Evolutionary conservation across 1,140 invertebrate genomes (phyloP), one percentile per base, ranked within the genome.

Genomic region (Eubasilissa regina): DNA sequence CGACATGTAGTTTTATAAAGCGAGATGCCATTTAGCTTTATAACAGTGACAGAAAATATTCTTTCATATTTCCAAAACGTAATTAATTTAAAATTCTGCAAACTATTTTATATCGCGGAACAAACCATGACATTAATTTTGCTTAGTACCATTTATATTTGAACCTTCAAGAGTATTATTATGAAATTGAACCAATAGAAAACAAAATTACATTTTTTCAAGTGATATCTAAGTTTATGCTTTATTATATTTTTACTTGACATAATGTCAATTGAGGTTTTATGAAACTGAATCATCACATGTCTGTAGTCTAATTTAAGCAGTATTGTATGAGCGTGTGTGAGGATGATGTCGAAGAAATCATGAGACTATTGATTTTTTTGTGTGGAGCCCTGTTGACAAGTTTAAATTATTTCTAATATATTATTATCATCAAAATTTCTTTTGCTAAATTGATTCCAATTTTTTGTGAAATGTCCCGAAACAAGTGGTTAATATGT

Each of bases 191-290:
- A 64, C 35, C 60, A 64, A 25, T 25, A 6, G 8, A 64, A 25
- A 64, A 58, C 25, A 64, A 25, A 25, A 64, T 64, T 19, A 64
- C 60, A 64, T 64, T 43, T 58, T 64, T 43, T 13, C 35, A 19
- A 64, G 60, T 64, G 60, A 64, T 64, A 64, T 64, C 19, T 62
- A 64, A 64, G 35, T 64, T 64, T 64, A 64, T 64, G 19, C n/a
- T 64, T 35, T 43, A 25, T 60, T 64, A 3, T 51, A 25, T 64
- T 3, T 25, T 64, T 64, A 25, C 19, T 64, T 25, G 60, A 64
- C 35, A 4, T 43, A 43, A 25, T 44, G 60, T 64, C 60, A 13
- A 3, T 64, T n/a, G 60, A 64, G 35, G 60, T 35, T 43, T 13
- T 43, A 64, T 62, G 17, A 62, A 21, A 64, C 11, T 51, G 25